Percentiles rank a stretch among this genome's conserved stretches.
phyloP scores from a whole-genome alignment of 1,140 invertebrate genomes.

The Drosophila bocqueti region DNA sequence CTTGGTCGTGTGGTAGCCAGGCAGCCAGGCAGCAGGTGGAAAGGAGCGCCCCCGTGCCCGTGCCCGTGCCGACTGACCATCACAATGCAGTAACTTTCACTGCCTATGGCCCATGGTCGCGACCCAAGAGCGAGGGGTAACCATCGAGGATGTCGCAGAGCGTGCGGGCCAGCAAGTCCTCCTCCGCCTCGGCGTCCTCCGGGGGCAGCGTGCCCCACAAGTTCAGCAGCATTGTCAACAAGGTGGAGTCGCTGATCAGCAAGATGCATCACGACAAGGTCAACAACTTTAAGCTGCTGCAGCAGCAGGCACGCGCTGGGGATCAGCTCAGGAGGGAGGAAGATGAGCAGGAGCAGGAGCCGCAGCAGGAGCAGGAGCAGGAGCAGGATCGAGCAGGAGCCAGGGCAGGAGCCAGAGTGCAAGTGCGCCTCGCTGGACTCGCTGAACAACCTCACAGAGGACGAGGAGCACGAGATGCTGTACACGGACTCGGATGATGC shows the following conservation, averaged over 20 bases:
- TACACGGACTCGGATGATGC: slow-evolving; percentile 82
- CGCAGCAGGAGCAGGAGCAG: background rate
- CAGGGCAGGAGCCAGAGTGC: slow-evolving; percentile 25
- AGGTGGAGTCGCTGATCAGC: slow-evolving; percentile 84
- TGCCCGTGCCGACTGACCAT: slow-evolving; percentile 23
- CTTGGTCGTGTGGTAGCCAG: slow-evolving; percentile 40
- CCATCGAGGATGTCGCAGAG: slow-evolving; percentile 66
- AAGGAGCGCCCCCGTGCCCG: slow-evolving; percentile 8
- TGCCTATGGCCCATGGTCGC: slow-evolving; percentile 30
- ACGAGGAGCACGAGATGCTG: slow-evolving; percentile 74
- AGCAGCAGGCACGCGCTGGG: slow-evolving; percentile 26
- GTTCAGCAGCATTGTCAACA: slow-evolving; percentile 82
- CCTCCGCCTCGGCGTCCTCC: slow-evolving; percentile 24
- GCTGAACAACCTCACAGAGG: slow-evolving; percentile 87
- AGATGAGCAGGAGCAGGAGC: too few relatives aligned
- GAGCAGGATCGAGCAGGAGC: background rate
- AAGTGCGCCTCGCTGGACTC: slow-evolving; percentile 88
- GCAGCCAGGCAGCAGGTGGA: slow-evolving; percentile 6
- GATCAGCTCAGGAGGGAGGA: background rate
- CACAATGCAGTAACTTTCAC: slow-evolving; percentile 77
- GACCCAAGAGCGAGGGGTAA: background rate
- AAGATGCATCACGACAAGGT: slow-evolving; percentile 81
- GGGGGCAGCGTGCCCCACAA: slow-evolving; percentile 65
- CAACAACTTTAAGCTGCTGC: slow-evolving; percentile 68
- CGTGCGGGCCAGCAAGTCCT: slow-evolving; percentile 53